Percentiles rank a stretch among this genome's conserved stretches.
Evolutionary conservation across 2,888 invertebrate species (phyloP).

Genomic region (Oasisia sp.): DNA sequence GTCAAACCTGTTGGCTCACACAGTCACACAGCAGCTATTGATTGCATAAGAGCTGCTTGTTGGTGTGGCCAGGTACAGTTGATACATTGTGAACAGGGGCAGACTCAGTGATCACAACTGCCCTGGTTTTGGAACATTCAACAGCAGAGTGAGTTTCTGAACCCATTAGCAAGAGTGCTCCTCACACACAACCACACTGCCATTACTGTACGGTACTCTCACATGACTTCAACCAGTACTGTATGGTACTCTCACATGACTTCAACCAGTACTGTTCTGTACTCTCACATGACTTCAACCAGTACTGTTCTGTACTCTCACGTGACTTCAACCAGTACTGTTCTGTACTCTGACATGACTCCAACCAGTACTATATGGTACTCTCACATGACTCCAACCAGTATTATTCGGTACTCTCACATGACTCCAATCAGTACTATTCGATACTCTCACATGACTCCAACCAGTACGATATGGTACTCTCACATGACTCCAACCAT

Average conservation of each 20-base stretch:
- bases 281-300: too few species aligned
- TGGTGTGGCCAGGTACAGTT: background rate
- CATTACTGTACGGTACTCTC: too few species aligned
- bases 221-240: background rate
- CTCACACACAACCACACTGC: too few species aligned
- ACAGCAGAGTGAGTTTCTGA: background rate
- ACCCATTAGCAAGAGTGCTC: background rate
- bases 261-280: background rate
- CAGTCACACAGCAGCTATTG: background rate
- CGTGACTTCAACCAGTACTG: too few species aligned
- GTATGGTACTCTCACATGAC: background rate
- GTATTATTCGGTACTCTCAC: too few species aligned
- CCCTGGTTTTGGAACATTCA: background rate
- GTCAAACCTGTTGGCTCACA: background rate
- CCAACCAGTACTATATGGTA: background rate
- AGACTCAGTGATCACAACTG: background rate
- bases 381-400: background rate
- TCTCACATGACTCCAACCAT: background rate
- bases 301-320: too few species aligned
- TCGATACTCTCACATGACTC: too few species aligned
- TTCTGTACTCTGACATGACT: too few species aligned
- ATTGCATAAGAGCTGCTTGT: background rate
- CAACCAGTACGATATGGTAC: background rate
- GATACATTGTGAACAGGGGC: background rate
- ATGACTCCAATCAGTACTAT: too few species aligned